Percentiles rank a stretch among this genome's conserved stretches.
Conservation (phyloP, 2,888 invertebrate genomes). For the Andrena dorsata region DNA sequence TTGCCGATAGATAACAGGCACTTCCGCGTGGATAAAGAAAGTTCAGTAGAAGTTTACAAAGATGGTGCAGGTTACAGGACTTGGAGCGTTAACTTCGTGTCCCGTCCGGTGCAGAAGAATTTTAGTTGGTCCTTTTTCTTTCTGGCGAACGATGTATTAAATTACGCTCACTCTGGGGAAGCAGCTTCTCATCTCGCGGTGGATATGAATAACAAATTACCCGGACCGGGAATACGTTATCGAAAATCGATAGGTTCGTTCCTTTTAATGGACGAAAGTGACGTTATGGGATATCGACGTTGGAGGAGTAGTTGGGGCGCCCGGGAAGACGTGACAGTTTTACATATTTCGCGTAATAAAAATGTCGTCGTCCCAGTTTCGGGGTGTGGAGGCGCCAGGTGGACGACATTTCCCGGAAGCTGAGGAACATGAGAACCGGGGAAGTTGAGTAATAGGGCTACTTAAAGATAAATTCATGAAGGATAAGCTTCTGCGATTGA, state of each 20-base stretch:
- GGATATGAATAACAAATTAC: constrained; percentile 69
- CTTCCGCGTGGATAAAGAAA: not conserved
- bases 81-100: not conserved
- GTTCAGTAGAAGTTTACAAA: constrained; percentile 7
- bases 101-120: constrained; percentile 5
- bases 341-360: constrained; percentile 62
- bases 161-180: constrained; percentile 49
- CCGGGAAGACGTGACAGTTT: constrained; percentile 49
- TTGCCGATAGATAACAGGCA: not conserved
- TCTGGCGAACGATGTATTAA: constrained; percentile 51
- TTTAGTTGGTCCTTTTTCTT: constrained; percentile 26
- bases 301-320: constrained; percentile 6
- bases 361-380: constrained; percentile 33
- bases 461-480: constrained; percentile 1
- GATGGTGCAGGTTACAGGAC: constrained; percentile 2
- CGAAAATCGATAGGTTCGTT: constrained; percentile 63
- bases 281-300: constrained; percentile 49
- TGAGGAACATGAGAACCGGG: not conserved
- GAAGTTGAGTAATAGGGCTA: not conserved
- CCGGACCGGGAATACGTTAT: constrained; percentile 64
- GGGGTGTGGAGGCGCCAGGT: not conserved
- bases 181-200: constrained; percentile 49
- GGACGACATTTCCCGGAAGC: not conserved
- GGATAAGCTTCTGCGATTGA: not conserved
- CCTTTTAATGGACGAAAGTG: constrained; percentile 63